phyloP scores from a whole-genome alignment of 2,888 invertebrate species.

The Acanthosepion lycidas region DNA sequence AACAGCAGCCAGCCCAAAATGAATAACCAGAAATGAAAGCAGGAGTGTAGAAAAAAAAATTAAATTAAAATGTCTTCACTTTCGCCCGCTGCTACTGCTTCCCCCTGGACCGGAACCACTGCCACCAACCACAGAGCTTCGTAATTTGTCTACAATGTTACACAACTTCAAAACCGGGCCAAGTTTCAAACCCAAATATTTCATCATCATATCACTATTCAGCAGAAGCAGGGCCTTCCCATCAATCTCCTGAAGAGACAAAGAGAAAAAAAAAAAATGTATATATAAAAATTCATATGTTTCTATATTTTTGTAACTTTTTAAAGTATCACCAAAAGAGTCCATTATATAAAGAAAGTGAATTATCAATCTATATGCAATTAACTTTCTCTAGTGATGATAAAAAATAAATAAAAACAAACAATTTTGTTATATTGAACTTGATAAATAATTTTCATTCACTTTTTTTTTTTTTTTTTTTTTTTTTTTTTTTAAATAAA shows the following conservation, averaged over 20 bases:
- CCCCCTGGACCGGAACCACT: not conserved
- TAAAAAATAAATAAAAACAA: no score
- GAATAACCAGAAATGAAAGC: constrained; percentile 1
- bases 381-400: no score
- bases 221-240: constrained; percentile 94
- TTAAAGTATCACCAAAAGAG: no score
- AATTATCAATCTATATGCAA: no score
- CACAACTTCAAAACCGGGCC: constrained; percentile 98
- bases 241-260: constrained; percentile 89
- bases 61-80: not conserved
- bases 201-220: constrained; percentile 99
- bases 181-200: constrained; percentile 96
- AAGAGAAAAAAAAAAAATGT: not conserved
- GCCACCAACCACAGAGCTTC: not conserved
- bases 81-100: constrained; percentile 17
- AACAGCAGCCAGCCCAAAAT: not conserved
- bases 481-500: no score
- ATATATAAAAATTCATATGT: not conserved
- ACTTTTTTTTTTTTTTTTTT: no score
- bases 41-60: not conserved
- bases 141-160: constrained; percentile 89
- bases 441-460: no score
- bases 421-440: no score
- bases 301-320: no score
- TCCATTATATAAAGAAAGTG: no score